Evolutionary conservation across 2,797 vertebrate species (phyloP), one percentile per base, ranked within the genome.

Genomic region (Valencia hispanica): DNA sequence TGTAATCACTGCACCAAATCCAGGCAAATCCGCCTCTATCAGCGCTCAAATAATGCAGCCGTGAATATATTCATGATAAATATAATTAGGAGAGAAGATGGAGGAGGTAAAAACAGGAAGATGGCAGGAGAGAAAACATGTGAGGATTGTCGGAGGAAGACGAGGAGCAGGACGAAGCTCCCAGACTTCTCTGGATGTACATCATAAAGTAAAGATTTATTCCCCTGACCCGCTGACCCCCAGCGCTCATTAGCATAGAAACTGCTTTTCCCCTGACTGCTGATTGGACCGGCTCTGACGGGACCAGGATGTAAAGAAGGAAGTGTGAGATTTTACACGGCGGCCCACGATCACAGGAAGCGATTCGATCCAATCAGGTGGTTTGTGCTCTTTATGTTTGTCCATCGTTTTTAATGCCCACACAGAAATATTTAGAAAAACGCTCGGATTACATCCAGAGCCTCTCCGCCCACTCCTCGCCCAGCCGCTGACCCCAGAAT

Each of bases 211-310:
- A 77, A 36, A 89, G 87, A 92, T 89, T 90, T 88, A 88, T 90
- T 87, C 55, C 73, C 0, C 41, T 51, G 71, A 88, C 87, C 91
- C 74, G 63, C 34, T 30, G 83, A 90, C 85, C 87, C n/a, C 55
- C 41, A 0, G 53, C 61, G 12, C 89, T 87, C 88, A 92, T 91
- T 91, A 88, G 80, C 91, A 92, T 90, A 91, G 87, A 90, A 88
- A 92, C 69, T 84, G 85, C 83, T 89, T 91, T 91, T n/a, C n/a
- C 74, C 70, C 70, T 8, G 4, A 32, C 73, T 70, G 72, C 76
- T 86, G 78, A 90, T 90, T 91, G 91, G 89, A 72, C 74, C 53
- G 2, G 25, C 8, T 34, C 57, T 0, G 48, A 79, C 57, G 34
- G 77, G 83, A 73, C 79, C 82, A 77, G 86, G 88, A 84, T 86